Conservation (phyloP, 1,140 invertebrate species). For the Linepithema humile region DNA sequence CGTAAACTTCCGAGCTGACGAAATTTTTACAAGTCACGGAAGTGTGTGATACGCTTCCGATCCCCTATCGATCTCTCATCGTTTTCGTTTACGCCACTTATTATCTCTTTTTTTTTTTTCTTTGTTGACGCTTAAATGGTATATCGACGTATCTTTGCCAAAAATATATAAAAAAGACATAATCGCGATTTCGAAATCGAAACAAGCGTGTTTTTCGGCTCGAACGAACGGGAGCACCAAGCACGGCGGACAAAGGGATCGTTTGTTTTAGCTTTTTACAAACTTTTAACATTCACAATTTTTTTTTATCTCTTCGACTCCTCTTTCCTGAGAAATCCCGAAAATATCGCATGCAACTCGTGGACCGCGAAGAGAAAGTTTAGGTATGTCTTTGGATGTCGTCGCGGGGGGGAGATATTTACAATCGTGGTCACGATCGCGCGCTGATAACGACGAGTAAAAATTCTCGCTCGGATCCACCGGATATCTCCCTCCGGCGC, state of each 20-base stretch:
- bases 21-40: conserved; percentile 82
- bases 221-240: conserved; percentile 81
- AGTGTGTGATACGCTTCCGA: conserved; percentile 78
- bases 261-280: conserved; percentile 24
- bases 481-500: conserved; percentile 35
- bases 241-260: conserved; percentile 60
- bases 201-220: conserved; percentile 80
- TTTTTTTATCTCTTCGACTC: conserved; percentile 22
- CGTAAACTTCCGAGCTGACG: conserved; percentile 81
- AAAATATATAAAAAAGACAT: conserved; percentile 85
- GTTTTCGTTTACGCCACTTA: conserved; percentile 41
- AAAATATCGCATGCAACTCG: conserved; percentile 24
- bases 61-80: conserved; percentile 60
- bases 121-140: conserved; percentile 84
- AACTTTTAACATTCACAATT: conserved; percentile 51
- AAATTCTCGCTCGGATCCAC: not conserved
- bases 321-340: conserved; percentile 44
- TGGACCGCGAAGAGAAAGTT: conserved; percentile 58
- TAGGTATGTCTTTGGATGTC: conserved; percentile 47
- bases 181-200: conserved; percentile 82
- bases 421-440: conserved; percentile 3
- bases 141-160: conserved; percentile 85
- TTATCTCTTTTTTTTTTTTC: conserved; percentile 67
- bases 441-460: conserved; percentile 8
- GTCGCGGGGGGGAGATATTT: conserved; percentile 49